Conservation (phyloP, 92 coral and sea anemone species). For the Paramuricea clavata region DNA sequence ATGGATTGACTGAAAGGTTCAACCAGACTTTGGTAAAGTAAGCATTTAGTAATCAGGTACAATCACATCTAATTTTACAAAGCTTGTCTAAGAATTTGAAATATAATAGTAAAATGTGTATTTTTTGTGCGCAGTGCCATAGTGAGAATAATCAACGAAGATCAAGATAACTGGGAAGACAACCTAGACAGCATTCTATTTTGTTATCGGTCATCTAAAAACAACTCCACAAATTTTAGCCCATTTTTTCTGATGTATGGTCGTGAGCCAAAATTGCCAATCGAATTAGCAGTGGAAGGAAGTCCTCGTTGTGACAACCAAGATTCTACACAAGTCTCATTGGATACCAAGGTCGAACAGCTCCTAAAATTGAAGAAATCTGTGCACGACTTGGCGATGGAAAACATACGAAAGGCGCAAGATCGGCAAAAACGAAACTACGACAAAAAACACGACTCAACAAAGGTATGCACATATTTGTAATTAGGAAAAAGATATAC, state of each 20-base stretch:
- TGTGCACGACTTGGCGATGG: conserved; percentile 11
- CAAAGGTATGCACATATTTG: conserved; percentile 7
- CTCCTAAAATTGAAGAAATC: conserved; percentile 17
- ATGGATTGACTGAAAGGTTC: conserved; percentile 16
- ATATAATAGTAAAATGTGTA: neutral
- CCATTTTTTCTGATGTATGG: conserved; percentile 54
- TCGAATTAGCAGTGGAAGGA: conserved; percentile 12
- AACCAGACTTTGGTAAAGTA: conserved; percentile 24
- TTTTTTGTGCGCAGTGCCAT: conserved; percentile 8
- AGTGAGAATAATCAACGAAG: conserved; percentile 25
- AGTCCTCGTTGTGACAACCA: conserved; percentile 9
- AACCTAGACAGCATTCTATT: conserved; percentile 44
- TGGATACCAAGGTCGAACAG: conserved; percentile 1
- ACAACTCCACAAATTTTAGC: conserved; percentile 65
- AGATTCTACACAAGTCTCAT: neutral
- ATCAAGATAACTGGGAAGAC: conserved; percentile 60
- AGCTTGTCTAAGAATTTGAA: conserved; percentile 1
- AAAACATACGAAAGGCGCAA: conserved; percentile 50
- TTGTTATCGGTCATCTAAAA: conserved; percentile 54
- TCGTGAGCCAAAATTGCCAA: conserved; percentile 27
- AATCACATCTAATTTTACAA: neutral
- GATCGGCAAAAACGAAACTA: conserved; percentile 63
- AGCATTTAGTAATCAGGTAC: neutral
- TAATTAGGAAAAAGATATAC: too few relatives aligned
- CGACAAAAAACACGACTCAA: conserved; percentile 56